Conservation (phyloP, 2,888 invertebrate genomes). For the Heliconius erato region DNA sequence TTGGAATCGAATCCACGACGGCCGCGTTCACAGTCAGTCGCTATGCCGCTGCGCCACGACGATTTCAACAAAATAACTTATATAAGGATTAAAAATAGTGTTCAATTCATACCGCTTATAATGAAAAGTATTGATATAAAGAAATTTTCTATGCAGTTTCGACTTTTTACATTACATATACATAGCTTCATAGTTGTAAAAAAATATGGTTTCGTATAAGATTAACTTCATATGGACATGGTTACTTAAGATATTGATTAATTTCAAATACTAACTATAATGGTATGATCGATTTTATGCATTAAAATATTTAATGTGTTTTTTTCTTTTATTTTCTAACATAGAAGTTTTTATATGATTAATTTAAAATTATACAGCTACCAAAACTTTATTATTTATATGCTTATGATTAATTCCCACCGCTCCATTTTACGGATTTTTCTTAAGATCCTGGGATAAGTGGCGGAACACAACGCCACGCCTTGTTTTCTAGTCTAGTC, state of each 20-base stretch:
- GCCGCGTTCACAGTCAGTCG: background rate
- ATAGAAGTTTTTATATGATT: background rate
- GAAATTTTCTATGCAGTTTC: background rate
- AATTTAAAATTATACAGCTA: no score
- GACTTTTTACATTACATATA: background rate
- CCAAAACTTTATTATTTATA: no score
- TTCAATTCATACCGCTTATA: slow-evolving; percentile 5
- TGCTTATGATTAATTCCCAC: no score
- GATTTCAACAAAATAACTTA: background rate
- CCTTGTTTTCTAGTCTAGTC: no score
- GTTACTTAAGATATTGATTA: slow-evolving; percentile 7
- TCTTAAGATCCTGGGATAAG: no score
- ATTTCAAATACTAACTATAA: background rate
- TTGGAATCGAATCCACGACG: background rate
- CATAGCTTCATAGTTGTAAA: slow-evolving; percentile 6
- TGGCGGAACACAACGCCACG: no score
- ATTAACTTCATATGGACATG: background rate
- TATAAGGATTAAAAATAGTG: background rate
- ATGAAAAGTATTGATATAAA: background rate
- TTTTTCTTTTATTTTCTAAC: background rate
- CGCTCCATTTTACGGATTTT: no score
- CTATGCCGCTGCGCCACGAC: background rate
- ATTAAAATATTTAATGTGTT: background rate
- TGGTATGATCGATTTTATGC: background rate
- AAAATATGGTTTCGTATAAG: background rate